Percentiles rank a stretch among this genome's conserved stretches.
These are phyloP conservation scores for Spinus pinus DNA, from an alignment of 2,797 vertebrate species.

Conservation along the genomic window DNA sequence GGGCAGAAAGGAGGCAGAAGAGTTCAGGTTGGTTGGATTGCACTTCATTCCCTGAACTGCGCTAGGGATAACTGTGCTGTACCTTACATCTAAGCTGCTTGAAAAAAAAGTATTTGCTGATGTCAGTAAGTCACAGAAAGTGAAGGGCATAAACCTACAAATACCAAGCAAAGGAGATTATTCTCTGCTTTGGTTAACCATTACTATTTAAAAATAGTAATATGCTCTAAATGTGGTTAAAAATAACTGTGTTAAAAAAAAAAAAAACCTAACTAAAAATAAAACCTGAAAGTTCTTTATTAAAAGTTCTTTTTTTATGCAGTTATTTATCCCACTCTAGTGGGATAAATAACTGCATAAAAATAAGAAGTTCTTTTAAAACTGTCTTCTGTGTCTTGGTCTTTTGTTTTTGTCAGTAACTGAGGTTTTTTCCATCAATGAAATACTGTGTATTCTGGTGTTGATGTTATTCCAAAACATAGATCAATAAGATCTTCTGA, in stretches of 20 bases:
- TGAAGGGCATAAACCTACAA: neutral
- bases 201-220: neutral
- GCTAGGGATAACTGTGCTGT: neutral
- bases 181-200: neutral
- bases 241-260: neutral
- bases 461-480: conserved; percentile 48
- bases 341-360: neutral
- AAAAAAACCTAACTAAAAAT: neutral
- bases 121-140: neutral
- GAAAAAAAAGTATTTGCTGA: neutral
- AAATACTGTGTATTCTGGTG: neutral
- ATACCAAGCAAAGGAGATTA: neutral
- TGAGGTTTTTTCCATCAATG: neutral
- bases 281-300: neutral
- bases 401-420: neutral
- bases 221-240: neutral
- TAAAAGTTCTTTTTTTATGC: too few relatives aligned
- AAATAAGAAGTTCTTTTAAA: neutral
- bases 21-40: neutral
- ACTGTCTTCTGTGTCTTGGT: neutral
- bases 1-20: neutral
- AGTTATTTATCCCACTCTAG: neutral
- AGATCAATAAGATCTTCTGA: conserved; percentile 35
- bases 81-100: neutral
- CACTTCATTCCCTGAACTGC: neutral